Evolutionary conservation across 1,140 invertebrate species (phyloP).

Genomic region (Potamilus streckersoni): DNA sequence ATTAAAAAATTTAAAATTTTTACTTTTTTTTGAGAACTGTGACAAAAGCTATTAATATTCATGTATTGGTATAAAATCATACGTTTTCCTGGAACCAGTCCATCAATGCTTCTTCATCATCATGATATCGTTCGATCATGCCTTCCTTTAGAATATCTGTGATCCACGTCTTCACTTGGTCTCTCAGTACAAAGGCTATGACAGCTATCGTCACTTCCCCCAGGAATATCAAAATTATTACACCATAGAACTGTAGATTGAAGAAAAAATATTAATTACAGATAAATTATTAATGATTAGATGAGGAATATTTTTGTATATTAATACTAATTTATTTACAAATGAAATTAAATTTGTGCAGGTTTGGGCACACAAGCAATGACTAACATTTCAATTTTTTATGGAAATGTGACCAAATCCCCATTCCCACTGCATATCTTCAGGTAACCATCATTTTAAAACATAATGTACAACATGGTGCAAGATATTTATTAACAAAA

Average conservation of each 20-base stretch:
- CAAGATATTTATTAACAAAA: no score
- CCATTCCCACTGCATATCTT: no score
- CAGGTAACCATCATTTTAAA: no score
- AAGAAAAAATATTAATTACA: conserved; percentile 63
- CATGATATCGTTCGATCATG: conserved; percentile 89
- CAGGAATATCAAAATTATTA: conserved; percentile 87
- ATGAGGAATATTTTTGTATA: neutral
- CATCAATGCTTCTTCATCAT: conserved; percentile 89
- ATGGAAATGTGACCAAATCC: no score
- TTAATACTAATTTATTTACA: neutral
- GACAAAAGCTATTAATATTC: no score
- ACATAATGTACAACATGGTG: no score
- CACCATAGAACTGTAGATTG: conserved; percentile 82
- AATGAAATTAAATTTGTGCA: neutral
- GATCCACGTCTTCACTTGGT: conserved; percentile 82
- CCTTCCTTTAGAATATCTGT: conserved; percentile 87
- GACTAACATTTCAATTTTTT: no score
- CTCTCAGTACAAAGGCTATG: conserved; percentile 91
- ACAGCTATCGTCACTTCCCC: conserved; percentile 91
- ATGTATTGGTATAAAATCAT: conserved; percentile 18
- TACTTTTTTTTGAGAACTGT: no score
- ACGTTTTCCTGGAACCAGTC: conserved; percentile 94
- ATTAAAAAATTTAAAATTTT: no score
- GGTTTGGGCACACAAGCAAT: no score
- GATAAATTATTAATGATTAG: neutral